Evolutionary conservation across 2,797 vertebrate species (phyloP), one percentile per base, ranked within the genome.

Genomic region (Euthynnus affinis): DNA sequence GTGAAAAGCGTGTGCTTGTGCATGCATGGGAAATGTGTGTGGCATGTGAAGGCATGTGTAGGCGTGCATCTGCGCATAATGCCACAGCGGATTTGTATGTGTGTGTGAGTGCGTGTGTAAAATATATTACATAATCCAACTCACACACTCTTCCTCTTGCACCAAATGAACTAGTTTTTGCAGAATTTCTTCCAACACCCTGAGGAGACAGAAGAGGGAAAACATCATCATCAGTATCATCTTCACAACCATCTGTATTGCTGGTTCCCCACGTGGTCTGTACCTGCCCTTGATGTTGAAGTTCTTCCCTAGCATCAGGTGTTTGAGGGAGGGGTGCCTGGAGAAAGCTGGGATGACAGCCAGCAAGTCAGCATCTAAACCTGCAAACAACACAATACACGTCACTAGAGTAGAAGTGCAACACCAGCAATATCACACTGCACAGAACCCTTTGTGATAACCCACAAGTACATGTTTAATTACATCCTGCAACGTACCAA

Each of bases 271-370:
- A 12, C 3, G 12, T 9, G 59, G 22, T 75, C 69, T 76, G 1
- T 93, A 98, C 97, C 97, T 96, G 93, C 96, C 96, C 94, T 98
- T 98, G 93, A 98, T 95, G 81, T 96, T 97, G 93, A 98, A 97
- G 93, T 98, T 98, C 93, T 97, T 98, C 74, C 97, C 97, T 76
- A 98, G 88, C 88, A 97, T 96, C 80, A 98, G 95, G 89, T 98
- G 95, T 91, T 96, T 97, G 81, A 98, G 95, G 62, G 96, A 97
- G 32, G 96, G 96, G 87, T 97, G 97, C 83, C 95, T 95, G 81
- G 96, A 96, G 69, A 98, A 93, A 0, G 95, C 94, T 0, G 96
- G 96, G 70, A 98, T 92, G 69, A 98, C 93, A 4, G 95, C 94
- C 87, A 97, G 91, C 81, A 98, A 91, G 88, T 98, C 97, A 0